Percentiles rank a stretch among this genome's conserved stretches.
These are phyloP conservation scores for Perodicticus potto DNA, from an alignment of 2,797 vertebrate species.

Conservation along the genomic window DNA sequence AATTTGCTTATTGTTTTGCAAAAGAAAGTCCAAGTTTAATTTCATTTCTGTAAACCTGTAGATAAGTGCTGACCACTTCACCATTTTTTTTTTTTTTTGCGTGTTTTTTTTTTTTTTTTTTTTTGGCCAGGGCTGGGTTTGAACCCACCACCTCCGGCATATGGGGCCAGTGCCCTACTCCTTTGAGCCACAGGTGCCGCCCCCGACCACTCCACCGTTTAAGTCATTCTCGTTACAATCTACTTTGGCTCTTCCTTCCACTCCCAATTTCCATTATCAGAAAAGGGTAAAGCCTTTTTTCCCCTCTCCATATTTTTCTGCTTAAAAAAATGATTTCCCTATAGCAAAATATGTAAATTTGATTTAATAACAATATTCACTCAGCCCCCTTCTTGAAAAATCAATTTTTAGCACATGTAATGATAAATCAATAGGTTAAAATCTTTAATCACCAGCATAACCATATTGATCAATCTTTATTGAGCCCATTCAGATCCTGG, in stretches of 20 bases:
- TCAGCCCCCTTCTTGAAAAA: neutral
- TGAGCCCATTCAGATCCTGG: neutral
- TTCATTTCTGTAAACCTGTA: constrained; percentile 88
- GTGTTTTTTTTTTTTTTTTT: too few species aligned
- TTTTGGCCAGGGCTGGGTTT: too few species aligned
- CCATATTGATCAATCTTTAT: neutral
- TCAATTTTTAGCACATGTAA: neutral
- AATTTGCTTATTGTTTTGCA: constrained; percentile 90
- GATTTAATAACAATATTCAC: constrained; percentile 13
- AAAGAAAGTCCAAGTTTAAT: constrained; percentile 88
- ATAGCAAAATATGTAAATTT: constrained; percentile 60
- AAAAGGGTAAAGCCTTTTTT: constrained; percentile 68
- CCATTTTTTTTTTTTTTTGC: constrained; percentile 51
- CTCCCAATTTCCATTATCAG: constrained; percentile 69
- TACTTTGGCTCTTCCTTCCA: constrained; percentile 60
- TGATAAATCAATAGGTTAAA: neutral
- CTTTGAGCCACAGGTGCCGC: too few species aligned
- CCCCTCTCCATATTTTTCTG: constrained; percentile 51
- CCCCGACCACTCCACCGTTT: constrained; percentile 80
- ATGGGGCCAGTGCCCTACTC: too few species aligned
- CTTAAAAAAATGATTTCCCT: neutral
- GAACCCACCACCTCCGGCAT: too few species aligned
- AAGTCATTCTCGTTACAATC: constrained; percentile 83
- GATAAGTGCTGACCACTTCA: constrained; percentile 81
- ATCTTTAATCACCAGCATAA: neutral